Evolutionary conservation across 1,140 invertebrate genomes (phyloP).

Genomic region (Drosophila miranda): DNA sequence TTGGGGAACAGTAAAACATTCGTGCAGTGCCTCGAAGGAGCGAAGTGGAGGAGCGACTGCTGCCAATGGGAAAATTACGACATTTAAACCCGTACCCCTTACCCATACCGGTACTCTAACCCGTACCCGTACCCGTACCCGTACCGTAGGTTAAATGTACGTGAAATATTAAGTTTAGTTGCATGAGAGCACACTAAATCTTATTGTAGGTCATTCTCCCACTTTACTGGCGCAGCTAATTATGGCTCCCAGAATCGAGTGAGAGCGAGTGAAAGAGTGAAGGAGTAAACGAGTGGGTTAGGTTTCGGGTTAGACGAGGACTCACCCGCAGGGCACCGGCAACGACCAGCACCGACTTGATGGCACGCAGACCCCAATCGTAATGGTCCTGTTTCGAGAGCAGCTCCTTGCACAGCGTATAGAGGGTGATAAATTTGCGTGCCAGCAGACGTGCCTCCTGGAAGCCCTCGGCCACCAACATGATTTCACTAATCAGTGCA

Average conservation of each 20-base stretch:
- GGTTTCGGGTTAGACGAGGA: not conserved
- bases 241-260: constrained; percentile 14
- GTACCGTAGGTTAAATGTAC: constrained; percentile 70
- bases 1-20: constrained; percentile 75
- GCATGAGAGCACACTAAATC: constrained; percentile 75
- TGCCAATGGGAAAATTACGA: constrained; percentile 78
- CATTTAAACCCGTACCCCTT: constrained; percentile 60
- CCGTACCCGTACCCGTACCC: too few relatives aligned
- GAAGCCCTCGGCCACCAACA: constrained; percentile 96
- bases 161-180: constrained; percentile 79
- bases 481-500: constrained; percentile 96
- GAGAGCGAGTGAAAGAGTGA: too few relatives aligned
- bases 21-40: constrained; percentile 43
- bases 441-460: constrained; percentile 92
- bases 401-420: constrained; percentile 93
- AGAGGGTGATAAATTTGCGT: constrained; percentile 96
- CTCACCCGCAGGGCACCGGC: constrained; percentile 90
- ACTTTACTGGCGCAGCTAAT: constrained; percentile 34
- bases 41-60: not conserved
- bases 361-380: constrained; percentile 96
- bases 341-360: constrained; percentile 96
- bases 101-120: too few relatives aligned
- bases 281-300: constrained; percentile 1
- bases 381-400: constrained; percentile 97
- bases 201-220: constrained; percentile 64